Percentiles rank a stretch among this genome's conserved stretches.
Evolutionary conservation across 2,888 invertebrate genomes (phyloP).

Genomic region (Drosophila rellima): DNA sequence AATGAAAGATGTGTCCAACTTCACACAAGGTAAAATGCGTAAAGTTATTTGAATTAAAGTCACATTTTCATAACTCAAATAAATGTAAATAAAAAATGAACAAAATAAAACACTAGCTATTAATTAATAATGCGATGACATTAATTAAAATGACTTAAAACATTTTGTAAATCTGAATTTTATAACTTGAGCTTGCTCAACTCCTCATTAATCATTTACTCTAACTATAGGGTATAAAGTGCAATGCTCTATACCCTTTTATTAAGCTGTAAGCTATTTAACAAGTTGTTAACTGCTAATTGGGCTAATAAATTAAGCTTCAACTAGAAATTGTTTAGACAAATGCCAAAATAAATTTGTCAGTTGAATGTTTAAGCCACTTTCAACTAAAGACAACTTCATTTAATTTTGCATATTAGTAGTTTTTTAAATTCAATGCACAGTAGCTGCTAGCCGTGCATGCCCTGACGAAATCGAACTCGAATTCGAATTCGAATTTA

Average conservation of each 20-base stretch:
- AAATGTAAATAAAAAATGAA: too few relatives aligned
- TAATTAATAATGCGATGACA: too few relatives aligned
- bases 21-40: neutral
- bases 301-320: neutral
- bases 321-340: neutral
- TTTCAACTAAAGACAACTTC: neutral
- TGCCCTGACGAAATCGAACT: too few relatives aligned
- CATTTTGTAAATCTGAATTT: too few relatives aligned
- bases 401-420: too few relatives aligned
- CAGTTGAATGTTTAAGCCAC: neutral
- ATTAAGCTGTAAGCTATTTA: neutral
- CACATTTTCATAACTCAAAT: too few relatives aligned
- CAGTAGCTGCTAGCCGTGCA: neutral
- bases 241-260: neutral
- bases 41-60: neutral
- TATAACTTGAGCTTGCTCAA: too few relatives aligned
- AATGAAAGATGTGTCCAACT: neutral
- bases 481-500: too few relatives aligned
- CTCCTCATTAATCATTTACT: neutral
- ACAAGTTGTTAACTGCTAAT: neutral
- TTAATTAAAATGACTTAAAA: too few relatives aligned
- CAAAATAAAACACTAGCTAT: too few relatives aligned
- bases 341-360: neutral
- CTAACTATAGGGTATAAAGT: neutral
- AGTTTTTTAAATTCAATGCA: neutral